A percentile compares a stretch with the other conserved stretches of the same genome.
phyloP scores from a whole-genome alignment of 2,797 vertebrate species.

The Sebastes minor region DNA sequence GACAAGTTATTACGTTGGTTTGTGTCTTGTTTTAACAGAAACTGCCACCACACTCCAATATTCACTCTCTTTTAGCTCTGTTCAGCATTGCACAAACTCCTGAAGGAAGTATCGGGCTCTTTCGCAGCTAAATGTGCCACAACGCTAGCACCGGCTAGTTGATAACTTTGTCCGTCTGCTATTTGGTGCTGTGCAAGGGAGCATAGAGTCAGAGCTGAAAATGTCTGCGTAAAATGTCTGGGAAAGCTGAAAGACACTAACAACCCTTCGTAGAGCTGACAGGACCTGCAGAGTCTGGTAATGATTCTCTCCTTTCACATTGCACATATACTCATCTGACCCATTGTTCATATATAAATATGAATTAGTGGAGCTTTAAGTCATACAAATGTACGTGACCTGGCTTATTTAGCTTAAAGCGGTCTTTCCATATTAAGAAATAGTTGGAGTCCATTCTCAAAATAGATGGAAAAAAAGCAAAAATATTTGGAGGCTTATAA shows the following conservation, averaged over 20 bases:
- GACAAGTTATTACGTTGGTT: no score
- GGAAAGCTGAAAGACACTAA: neutral
- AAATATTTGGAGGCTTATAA: neutral
- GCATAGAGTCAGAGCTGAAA: neutral
- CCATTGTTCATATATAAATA: neutral
- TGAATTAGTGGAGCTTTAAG: neutral
- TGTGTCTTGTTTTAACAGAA: no score
- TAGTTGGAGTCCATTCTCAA: neutral
- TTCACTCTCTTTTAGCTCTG: neutral
- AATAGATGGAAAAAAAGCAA: neutral
- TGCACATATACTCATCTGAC: neutral
- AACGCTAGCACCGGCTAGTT: no score
- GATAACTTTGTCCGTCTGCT: no score
- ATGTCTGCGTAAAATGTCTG: neutral
- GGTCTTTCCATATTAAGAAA: neutral
- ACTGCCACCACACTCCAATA: neutral
- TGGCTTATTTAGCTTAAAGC: neutral
- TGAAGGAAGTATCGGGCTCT: neutral
- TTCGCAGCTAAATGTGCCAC: neutral
- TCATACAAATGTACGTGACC: neutral
- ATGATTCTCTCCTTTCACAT: neutral
- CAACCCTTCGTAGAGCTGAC: no score
- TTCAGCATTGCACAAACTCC: neutral
- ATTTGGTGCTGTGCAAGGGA: neutral
- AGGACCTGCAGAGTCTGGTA: no score